These are phyloP conservation scores for Thomomys bottae DNA, from an alignment of 2,113 vertebrate species.

Conservation along the genomic window DNA sequence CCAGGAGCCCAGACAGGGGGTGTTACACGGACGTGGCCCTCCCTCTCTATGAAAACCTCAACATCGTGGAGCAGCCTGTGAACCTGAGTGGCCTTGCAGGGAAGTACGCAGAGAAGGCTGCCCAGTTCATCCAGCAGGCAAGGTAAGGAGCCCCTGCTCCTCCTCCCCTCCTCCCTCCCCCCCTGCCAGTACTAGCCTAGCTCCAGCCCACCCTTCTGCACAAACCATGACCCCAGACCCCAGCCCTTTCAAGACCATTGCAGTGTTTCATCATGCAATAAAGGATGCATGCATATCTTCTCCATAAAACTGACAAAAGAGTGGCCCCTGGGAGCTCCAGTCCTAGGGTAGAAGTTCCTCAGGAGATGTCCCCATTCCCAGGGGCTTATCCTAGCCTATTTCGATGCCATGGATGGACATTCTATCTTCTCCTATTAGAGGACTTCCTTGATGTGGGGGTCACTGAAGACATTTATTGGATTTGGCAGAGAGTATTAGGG, in stretches of 20 bases:
- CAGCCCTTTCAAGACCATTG: fast-evolving
- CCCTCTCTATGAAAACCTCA: slow-evolving; percentile 92
- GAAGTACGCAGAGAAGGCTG: slow-evolving; percentile 86
- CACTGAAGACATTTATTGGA: not conserved
- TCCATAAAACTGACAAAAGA: not conserved
- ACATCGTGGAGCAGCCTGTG: slow-evolving; percentile 93
- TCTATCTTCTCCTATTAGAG: not conserved
- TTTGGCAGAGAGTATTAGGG: not conserved
- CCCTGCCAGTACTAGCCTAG: fast-evolving
- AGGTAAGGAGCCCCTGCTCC: slow-evolving; percentile 84
- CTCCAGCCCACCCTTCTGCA: fast-evolving
- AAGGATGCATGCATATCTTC: fast-evolving
- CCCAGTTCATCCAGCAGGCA: slow-evolving; percentile 87
- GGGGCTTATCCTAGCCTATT: not conserved
- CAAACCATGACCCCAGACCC: fast-evolving
- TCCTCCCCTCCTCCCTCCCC: no score
- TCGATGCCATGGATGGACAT: fast-evolving
- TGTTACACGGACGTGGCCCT: slow-evolving; percentile 91
- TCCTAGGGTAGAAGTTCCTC: not conserved
- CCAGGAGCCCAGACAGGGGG: slow-evolving; percentile 69
- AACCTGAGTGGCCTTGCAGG: slow-evolving; percentile 88
- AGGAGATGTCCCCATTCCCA: not conserved
- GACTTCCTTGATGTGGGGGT: not conserved
- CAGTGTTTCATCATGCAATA: no score
- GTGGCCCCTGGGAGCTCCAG: no score